Evolutionary conservation across 2,797 vertebrate species (phyloP).

Genomic region (Crocidura indochinensis): DNA sequence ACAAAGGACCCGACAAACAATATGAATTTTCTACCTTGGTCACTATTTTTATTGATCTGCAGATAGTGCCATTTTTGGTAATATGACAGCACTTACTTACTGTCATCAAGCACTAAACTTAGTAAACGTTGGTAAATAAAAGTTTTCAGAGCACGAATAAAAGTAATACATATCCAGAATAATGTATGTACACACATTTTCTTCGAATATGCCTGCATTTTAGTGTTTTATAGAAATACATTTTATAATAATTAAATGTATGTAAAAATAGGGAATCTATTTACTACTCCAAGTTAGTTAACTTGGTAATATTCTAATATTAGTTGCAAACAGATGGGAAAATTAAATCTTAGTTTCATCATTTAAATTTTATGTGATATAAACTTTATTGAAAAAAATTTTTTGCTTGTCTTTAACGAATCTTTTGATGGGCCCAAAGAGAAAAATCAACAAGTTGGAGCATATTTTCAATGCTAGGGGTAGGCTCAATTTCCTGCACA

Average conservation of each 20-base stretch:
- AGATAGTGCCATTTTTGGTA: not conserved
- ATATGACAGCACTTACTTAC: not conserved
- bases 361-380: not conserved
- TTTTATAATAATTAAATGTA: not conserved
- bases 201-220: not conserved
- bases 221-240: not conserved
- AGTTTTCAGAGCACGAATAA: not conserved
- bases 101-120: not conserved
- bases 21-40: not conserved
- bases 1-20: not conserved
- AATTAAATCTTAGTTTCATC: not conserved
- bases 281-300: not conserved
- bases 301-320: not conserved
- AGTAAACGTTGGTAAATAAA: not conserved
- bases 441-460: too few relatives aligned
- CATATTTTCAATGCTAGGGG: too few relatives aligned
- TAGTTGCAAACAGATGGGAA: not conserved
- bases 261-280: not conserved
- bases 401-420: too few relatives aligned
- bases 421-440: too few relatives aligned
- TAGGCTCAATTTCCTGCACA: too few relatives aligned
- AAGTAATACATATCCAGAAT: not conserved
- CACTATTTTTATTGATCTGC: not conserved
- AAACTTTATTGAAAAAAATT: too few relatives aligned
- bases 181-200: not conserved